Base-by-base conservation (phyloP, 2,888 invertebrate species). In the Drosophila maculinotata region DNA sequence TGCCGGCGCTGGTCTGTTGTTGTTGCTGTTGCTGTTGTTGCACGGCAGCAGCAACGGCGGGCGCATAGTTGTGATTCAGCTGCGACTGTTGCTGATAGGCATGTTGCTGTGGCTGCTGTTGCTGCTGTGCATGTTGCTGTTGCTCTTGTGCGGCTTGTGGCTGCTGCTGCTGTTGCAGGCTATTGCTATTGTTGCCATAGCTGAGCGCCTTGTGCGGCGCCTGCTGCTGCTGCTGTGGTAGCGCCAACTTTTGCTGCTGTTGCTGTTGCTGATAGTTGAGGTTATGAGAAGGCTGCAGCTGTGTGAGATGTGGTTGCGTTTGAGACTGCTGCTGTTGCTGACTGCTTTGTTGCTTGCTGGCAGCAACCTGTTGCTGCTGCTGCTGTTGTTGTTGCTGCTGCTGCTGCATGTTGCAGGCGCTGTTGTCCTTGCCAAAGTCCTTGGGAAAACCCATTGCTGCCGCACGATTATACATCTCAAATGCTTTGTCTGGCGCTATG, bases 391-490 rank as follows among this genome's bases (percentile, higher is more conserved):
- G 9, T 10, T 70, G 77, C 17, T 76, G 77, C 15, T 76, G 79
- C 20, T 79, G 83, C 39, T 79, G 88, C 60, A 83, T 69, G 52
- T 87, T 89, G 44, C 85, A 87, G 1, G 15, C 36, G 15, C 75
- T 67, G 12, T 74, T 74, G 41, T 89, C 90, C 59, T 90, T 89
- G 20, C 69, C 62, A 69, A 89, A 91, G 36, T 91, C 91, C 63
- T 91, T 91, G 0, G 91, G 87, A 30, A 91, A 91, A 1, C 90
- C 89, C 87, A 91, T 90, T 1, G 91, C 89, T 5, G 92, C 91
- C 0, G 92, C 91, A 5, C 91, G 89, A 76, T 91, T 92, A 28
- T 91, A 92, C 90, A 92, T 91, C 58, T 92, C 92, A 47, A 91
- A 90, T 0, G 92, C 91, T 69, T 92, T 92, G 35, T 90, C 91